phyloP scores from a whole-genome alignment of 1,140 invertebrate species.

The Gonatopus flavifemur region DNA sequence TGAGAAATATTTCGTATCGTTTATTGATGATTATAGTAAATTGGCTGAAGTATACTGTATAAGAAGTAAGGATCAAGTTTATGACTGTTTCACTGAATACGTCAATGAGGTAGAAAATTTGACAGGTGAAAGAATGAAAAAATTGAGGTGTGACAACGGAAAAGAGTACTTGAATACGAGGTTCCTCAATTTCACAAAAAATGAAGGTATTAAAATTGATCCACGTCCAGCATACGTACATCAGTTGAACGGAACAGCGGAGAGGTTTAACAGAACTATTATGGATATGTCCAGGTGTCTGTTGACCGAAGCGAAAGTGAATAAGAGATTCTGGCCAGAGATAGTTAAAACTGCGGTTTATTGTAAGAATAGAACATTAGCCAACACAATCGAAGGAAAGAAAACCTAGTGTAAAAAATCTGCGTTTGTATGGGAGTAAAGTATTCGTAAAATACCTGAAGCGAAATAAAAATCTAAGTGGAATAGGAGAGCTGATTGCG shows the following conservation, averaged over 20 bases:
- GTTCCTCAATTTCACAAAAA: neutral
- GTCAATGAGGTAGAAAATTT: constrained; percentile 23
- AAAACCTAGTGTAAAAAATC: neutral
- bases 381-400: neutral
- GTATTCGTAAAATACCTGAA: neutral
- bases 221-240: neutral
- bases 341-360: neutral
- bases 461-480: neutral
- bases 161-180: constrained; percentile 26
- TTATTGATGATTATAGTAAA: constrained; percentile 1
- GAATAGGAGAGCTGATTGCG: neutral
- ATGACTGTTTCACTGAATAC: constrained; percentile 25
- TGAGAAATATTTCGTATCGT: constrained; percentile 11
- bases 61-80: constrained; percentile 37
- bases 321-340: neutral
- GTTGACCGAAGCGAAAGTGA: neutral
- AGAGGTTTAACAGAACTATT: neutral
- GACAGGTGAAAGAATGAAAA: constrained; percentile 35
- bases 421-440: neutral
- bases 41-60: no score
- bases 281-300: neutral
- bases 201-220: neutral
- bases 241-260: neutral
- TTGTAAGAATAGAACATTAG: neutral
- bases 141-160: constrained; percentile 47